phyloP scores from a whole-genome alignment of 1,140 invertebrate genomes.

The Varroa destructor region DNA sequence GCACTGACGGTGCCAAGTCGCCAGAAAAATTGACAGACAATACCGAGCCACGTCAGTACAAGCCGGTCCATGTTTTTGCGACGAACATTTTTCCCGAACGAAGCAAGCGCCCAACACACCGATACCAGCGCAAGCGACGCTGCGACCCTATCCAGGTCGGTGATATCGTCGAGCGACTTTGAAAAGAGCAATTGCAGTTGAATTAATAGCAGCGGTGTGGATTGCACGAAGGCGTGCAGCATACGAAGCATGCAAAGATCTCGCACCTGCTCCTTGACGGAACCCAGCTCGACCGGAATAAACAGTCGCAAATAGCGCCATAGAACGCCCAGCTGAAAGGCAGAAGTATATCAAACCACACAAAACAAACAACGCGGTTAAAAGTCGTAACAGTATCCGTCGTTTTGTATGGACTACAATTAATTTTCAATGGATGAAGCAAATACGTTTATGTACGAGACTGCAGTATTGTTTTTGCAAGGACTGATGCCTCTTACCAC shows the following conservation, averaged over 20 bases:
- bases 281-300: constrained; percentile 64
- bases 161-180: constrained; percentile 47
- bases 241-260: constrained; percentile 63
- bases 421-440: background rate
- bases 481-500: too few relatives aligned
- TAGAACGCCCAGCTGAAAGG: constrained; percentile 63
- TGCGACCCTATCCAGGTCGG: constrained; percentile 65
- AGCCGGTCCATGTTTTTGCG: constrained; percentile 63
- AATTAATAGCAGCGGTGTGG: constrained; percentile 68
- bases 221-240: constrained; percentile 71
- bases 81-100: constrained; percentile 73
- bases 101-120: constrained; percentile 75
- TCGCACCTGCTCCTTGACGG: constrained; percentile 66
- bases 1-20: constrained; percentile 61
- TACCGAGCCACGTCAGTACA: constrained; percentile 72
- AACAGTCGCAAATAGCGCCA: constrained; percentile 78
- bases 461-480: too few relatives aligned
- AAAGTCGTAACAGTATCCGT: background rate
- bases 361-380: constrained; percentile 29
- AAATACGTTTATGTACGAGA: background rate
- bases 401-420: background rate
- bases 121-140: constrained; percentile 64
- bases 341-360: constrained; percentile 50
- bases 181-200: constrained; percentile 57
- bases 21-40: constrained; percentile 60